These are phyloP conservation scores for Mus spretus DNA, from an alignment of 2,797 vertebrate genomes.

Conservation along the genomic window DNA sequence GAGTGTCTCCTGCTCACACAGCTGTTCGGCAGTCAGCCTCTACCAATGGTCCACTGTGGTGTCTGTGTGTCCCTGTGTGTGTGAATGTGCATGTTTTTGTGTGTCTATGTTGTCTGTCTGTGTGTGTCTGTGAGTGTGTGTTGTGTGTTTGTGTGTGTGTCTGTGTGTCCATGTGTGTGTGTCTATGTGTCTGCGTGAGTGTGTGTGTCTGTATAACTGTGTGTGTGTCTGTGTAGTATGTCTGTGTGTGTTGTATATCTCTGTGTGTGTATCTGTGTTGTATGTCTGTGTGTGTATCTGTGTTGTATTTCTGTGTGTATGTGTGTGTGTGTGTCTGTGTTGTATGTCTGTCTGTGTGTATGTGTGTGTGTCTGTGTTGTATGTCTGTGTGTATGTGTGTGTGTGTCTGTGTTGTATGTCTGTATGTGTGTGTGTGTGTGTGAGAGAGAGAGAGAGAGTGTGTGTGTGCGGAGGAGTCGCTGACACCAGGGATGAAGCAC, in stretches of 20 bases:
- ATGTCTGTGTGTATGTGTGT: not conserved
- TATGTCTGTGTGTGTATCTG: not conserved
- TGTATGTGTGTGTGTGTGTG: not conserved
- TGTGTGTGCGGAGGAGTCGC: not conserved
- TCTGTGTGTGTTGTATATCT: not conserved
- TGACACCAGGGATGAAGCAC: not conserved
- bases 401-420: not conserved
- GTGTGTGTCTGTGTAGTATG: not conserved
- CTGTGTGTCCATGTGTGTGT: rapidly evolving
- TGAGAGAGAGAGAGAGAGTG: too few relatives aligned
- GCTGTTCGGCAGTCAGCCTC: not conserved
- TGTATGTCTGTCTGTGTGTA: not conserved
- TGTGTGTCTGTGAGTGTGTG: not conserved
- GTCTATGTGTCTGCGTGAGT: rapidly evolving
- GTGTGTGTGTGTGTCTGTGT: too few relatives aligned
- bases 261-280: not conserved
- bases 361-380: not conserved
- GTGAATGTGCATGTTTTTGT: not conserved
- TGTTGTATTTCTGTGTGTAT: not conserved
- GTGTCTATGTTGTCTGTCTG: too few relatives aligned
- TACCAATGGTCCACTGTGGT: rapidly evolving
- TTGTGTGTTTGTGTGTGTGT: not conserved
- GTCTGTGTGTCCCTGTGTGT: not conserved
- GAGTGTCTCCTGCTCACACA: not conserved
- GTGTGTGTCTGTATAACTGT: not conserved